phyloP scores from a whole-genome alignment of 2,888 invertebrate species.

The Minunthozetes semirufus region DNA sequence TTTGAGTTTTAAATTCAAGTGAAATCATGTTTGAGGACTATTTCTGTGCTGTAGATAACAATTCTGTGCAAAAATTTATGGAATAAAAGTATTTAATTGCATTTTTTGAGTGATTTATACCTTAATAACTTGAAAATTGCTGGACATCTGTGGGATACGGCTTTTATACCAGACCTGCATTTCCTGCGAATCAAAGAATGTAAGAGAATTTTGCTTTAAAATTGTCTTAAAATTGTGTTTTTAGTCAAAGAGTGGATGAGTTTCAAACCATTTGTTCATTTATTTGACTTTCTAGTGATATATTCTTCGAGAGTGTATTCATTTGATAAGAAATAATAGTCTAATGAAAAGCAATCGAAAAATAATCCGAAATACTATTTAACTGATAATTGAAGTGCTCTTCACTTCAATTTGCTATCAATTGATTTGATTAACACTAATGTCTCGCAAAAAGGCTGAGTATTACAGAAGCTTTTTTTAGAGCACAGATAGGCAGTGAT shows the following conservation, averaged over 20 bases:
- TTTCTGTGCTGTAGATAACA: slow-evolving; percentile 6
- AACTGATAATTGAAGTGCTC: too few relatives aligned
- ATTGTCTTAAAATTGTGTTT: too few relatives aligned
- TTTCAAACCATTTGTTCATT: too few relatives aligned
- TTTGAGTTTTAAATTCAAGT: not conserved
- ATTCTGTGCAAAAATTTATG: not conserved
- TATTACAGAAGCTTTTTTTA: not conserved
- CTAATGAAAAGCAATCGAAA: too few relatives aligned
- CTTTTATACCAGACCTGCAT: slow-evolving; percentile 13
- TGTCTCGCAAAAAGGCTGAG: not conserved
- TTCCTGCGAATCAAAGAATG: not conserved
- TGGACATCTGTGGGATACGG: not conserved
- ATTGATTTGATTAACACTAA: too few relatives aligned
- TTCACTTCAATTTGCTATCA: too few relatives aligned
- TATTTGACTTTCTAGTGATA: too few relatives aligned
- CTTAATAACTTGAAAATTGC: slow-evolving; percentile 12
- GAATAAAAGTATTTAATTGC: not conserved
- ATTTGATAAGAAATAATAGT: too few relatives aligned
- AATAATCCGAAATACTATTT: too few relatives aligned
- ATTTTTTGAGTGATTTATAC: not conserved
- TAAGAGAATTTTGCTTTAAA: too few relatives aligned
- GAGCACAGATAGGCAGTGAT: not conserved
- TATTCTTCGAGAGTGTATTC: too few relatives aligned
- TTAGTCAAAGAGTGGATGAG: too few relatives aligned
- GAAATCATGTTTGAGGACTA: not conserved